Conservation (phyloP, 1,140 invertebrate genomes). For the Neomicropteryx cornuta region DNA sequence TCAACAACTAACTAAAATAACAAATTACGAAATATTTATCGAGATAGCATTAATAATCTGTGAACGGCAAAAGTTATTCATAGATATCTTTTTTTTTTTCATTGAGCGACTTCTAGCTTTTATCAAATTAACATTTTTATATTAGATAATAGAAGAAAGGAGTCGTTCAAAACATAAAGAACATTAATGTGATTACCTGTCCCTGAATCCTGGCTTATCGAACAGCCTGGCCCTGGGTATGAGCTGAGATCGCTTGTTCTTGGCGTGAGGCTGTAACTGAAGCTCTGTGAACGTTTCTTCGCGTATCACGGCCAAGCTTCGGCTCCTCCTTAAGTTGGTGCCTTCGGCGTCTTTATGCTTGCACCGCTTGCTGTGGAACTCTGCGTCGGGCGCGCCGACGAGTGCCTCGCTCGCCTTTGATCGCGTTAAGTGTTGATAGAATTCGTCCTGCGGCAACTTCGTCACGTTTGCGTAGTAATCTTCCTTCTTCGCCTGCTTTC, state of each 20-base stretch:
- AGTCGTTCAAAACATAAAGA: no score
- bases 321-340: conserved; percentile 55
- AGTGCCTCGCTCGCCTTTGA: conserved; percentile 31
- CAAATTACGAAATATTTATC: no score
- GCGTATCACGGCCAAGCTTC: conserved; percentile 64
- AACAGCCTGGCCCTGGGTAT: conserved; percentile 67
- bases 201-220: conserved; percentile 58
- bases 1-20: no score
- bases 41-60: no score
- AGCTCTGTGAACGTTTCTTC: conserved; percentile 59
- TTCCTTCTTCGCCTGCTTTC: conserved; percentile 33
- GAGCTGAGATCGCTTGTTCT: conserved; percentile 54
- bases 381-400: conserved; percentile 31
- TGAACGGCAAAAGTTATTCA: no score
- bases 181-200: conserved; percentile 39
- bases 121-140: no score
- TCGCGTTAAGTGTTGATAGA: conserved; percentile 34
- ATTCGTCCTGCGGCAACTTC: conserved; percentile 34
- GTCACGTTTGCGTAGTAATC: conserved; percentile 34
- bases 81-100: no score
- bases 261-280: conserved; percentile 46
- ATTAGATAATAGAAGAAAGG: no score
- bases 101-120: no score
- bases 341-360: conserved; percentile 40
- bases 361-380: conserved; percentile 34